Percentiles rank a stretch among this genome's conserved stretches.
phyloP scores from a whole-genome alignment of 2,888 invertebrate species.

The Tupiocoris notatus region DNA sequence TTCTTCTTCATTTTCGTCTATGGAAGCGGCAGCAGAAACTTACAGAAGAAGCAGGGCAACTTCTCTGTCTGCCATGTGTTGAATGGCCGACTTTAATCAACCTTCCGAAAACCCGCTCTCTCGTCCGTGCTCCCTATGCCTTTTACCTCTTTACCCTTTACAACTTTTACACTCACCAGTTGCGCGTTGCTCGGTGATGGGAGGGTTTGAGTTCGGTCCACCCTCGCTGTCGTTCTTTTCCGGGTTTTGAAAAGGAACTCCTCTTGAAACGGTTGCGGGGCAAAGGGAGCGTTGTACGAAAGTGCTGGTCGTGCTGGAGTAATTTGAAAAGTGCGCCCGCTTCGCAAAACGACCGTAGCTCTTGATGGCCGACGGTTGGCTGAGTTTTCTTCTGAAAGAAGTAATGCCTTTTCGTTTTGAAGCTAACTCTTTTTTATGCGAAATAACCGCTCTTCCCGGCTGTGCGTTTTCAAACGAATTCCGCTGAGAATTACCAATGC shows the following conservation, averaged over 20 bases:
- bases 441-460: background rate
- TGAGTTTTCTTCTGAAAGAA: conserved; percentile 23
- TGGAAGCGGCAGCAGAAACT: background rate
- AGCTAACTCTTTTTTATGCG: background rate
- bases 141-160: background rate
- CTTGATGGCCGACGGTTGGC: conserved; percentile 7
- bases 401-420: conserved; percentile 22
- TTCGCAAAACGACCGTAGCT: conserved; percentile 16
- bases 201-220: background rate
- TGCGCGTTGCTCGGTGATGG: background rate
- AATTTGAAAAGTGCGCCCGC: conserved; percentile 26
- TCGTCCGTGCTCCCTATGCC: background rate
- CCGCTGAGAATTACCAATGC: background rate
- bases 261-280: background rate
- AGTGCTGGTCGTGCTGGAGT: background rate
- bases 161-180: background rate
- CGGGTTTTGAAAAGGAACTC: background rate
- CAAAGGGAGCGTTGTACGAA: background rate
- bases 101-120: background rate
- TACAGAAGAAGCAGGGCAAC: background rate
- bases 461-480: background rate
- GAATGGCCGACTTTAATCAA: background rate
- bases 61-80: background rate
- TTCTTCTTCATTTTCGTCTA: background rate
- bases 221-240: background rate